These are phyloP conservation scores for Stomatorhinus ivindoensis DNA, from an alignment of 2,113 vertebrate species.

Conservation along the genomic window DNA sequence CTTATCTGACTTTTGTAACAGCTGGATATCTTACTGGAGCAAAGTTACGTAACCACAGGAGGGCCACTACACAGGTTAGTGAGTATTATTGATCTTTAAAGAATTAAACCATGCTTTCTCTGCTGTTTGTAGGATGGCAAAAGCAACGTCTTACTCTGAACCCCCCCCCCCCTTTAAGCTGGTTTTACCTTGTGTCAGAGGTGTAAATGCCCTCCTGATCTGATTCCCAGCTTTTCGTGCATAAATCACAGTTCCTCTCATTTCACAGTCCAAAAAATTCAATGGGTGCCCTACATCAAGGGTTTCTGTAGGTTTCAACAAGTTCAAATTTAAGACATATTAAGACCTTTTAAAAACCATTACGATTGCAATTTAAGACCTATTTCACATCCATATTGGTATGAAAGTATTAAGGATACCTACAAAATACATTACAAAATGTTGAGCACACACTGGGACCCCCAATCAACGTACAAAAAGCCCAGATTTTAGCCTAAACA, in stretches of 20 bases:
- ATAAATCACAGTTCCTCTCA: neutral
- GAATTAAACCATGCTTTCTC: neutral
- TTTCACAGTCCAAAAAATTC: neutral
- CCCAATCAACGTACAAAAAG: no score
- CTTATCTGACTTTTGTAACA: neutral
- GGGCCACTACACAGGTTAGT: neutral
- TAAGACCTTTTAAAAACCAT: no score
- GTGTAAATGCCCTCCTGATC: slow-evolving; percentile 14
- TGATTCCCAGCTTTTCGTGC: slow-evolving; percentile 28
- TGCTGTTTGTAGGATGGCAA: neutral
- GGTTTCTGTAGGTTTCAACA: no score
- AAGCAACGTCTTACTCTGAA: slow-evolving; percentile 36
- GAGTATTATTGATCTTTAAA: neutral
- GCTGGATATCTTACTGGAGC: neutral
- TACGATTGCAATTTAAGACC: no score
- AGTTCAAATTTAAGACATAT: no score
- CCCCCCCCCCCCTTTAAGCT: slow-evolving; percentile 34
- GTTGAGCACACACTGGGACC: no score
- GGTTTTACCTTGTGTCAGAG: slow-evolving; percentile 38
- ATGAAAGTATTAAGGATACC: no score
- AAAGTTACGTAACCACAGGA: neutral
- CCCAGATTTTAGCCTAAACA: no score
- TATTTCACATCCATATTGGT: no score
- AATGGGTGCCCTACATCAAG: neutral
- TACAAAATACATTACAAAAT: no score